Evolutionary conservation across 2,888 invertebrate genomes (phyloP).

Genomic region (Chymomyza amoena): DNA sequence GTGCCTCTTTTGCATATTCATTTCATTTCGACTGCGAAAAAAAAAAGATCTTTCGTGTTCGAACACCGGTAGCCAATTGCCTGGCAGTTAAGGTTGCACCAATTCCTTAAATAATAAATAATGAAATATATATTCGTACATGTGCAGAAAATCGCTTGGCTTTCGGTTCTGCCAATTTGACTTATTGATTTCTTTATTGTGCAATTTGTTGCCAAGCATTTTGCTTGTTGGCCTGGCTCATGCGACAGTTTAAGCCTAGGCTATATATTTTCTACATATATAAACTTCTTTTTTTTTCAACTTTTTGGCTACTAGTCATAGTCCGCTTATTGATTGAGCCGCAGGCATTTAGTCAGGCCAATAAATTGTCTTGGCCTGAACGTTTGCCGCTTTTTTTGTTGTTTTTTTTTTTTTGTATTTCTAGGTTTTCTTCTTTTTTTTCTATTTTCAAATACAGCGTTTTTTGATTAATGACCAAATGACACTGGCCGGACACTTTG

Average conservation of each 20-base stretch:
- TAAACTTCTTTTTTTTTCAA: background rate
- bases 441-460: background rate
- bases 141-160: conserved; percentile 7
- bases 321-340: background rate
- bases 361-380: background rate
- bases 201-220: conserved; percentile 9
- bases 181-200: conserved; percentile 65
- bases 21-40: conserved; percentile 33
- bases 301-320: background rate
- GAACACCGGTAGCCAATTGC: conserved; percentile 75
- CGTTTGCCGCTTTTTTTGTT: background rate
- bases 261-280: no score
- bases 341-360: background rate
- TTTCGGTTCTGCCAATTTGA: conserved; percentile 37
- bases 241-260: background rate
- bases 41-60: conserved; percentile 9
- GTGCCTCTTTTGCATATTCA: conserved; percentile 60
- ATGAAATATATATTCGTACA: conserved; percentile 42
- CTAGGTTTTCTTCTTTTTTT: background rate
- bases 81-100: conserved; percentile 75
- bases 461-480: conserved; percentile 40
- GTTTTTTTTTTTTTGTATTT: background rate
- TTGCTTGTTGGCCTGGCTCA: background rate
- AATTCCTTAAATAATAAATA: conserved; percentile 75
- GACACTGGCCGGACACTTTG: conserved; percentile 12